A percentile compares a stretch with the other conserved stretches of the same genome.
phyloP scores from a whole-genome alignment of 1,140 invertebrate genomes.

The Tetramorium simillimum region DNA sequence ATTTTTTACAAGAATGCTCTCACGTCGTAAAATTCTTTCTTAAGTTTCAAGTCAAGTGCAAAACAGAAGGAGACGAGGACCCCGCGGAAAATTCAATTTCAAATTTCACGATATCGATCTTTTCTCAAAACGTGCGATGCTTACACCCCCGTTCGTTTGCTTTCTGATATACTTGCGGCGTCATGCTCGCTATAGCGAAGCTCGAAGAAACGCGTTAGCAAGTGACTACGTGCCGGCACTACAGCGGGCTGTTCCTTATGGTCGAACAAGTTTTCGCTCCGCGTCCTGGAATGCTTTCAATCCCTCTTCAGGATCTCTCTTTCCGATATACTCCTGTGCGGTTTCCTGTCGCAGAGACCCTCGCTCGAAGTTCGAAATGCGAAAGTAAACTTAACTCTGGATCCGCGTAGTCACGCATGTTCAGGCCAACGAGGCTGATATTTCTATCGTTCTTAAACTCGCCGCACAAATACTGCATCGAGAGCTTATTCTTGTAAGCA shows the following conservation, averaged over 20 bases:
- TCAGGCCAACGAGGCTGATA: conserved; percentile 46
- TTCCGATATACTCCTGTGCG: conserved; percentile 51
- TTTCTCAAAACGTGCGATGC: conserved; percentile 46
- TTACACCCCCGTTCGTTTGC: conserved; percentile 53
- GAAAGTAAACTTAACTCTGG: conserved; percentile 65
- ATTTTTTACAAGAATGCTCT: not conserved
- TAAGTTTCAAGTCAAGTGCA: not conserved
- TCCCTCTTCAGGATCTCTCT: conserved; percentile 50
- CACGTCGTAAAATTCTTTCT: not conserved
- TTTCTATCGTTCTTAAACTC: conserved; percentile 27
- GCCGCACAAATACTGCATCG: not conserved
- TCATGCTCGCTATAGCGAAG: conserved; percentile 37
- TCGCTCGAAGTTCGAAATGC: conserved; percentile 42
- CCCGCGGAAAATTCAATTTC: conserved; percentile 23
- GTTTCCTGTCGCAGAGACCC: conserved; percentile 38
- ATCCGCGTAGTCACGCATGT: conserved; percentile 44
- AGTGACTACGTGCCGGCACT: conserved; percentile 68
- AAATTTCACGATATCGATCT: conserved; percentile 43
- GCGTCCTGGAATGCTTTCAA: conserved; percentile 64
- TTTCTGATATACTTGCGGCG: conserved; percentile 25
- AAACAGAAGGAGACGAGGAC: not conserved
- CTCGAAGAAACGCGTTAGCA: conserved; percentile 70
- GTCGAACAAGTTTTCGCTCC: conserved; percentile 63
- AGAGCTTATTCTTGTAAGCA: not conserved
- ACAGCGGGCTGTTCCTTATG: conserved; percentile 59